Base-by-base conservation (phyloP, 2,113 vertebrate species). In the Cyprinodon tularosa region DNA sequence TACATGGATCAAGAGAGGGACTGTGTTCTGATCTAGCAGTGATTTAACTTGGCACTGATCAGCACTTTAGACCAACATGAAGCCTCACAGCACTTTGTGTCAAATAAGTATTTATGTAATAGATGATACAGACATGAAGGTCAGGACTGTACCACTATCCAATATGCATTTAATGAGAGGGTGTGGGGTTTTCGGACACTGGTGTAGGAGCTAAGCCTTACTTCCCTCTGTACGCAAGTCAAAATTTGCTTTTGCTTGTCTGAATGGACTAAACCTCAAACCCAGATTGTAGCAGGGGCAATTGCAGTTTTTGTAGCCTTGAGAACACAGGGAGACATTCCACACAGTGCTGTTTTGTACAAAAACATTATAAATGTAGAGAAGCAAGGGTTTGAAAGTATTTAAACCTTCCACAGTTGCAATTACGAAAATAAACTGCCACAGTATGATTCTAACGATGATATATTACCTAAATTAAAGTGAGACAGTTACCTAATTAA, bases 61-160 rank as follows among this genome's bases (percentile, higher is more conserved):
- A 44, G 66, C 15, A 3, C 83, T 84, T 70, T 37, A 57, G 62
- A 83, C 81, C 84, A 67, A 68, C 59, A 78, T 63, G 68, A 61
- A 83, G 78, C 50, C 82, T 81, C 77, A 91, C 90, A 78, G 77
- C 77, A 72, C 84, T 83, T 90, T 86, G 82, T 59, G 69, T 84
- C 76, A 78, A 68, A 78, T 48, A 62, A 72, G 79, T 91, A 88
- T 91, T 91, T 88, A 86, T 87, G 79, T 82, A 89, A 72, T 59
- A 76, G 68, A 81, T 78, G 75, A 86, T 84, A 71, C 66, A 63
- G 66, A 20, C 72, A 62, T 17, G 42, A 65, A 85, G 79, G 68
- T 77, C 76, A 74, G 57, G 29, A 62, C 78, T 82, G 66, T 81
- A 72, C 81, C 78, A 76, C 76, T 53, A 53, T 81, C 66, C 64